Conservation (phyloP, 2,797 vertebrate genomes). For the Paguma larvata region DNA sequence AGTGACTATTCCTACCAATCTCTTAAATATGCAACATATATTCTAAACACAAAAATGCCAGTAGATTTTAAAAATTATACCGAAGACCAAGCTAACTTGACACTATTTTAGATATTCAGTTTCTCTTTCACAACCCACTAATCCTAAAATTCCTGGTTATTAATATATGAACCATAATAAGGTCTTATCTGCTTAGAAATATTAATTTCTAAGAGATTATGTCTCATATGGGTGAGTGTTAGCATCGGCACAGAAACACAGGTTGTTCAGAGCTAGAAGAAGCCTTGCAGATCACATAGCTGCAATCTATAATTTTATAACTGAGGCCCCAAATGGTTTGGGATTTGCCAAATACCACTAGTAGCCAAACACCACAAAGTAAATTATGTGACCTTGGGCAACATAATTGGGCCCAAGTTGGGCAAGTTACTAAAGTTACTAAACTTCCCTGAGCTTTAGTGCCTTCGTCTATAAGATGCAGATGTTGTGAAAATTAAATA, state of each 20-base stretch:
- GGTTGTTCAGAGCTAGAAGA: not conserved
- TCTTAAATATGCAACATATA: constrained; percentile 16
- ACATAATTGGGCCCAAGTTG: too few relatives aligned
- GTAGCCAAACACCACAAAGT: not conserved
- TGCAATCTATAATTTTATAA: not conserved
- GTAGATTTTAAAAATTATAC: constrained; percentile 6
- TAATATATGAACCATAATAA: not conserved
- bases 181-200: not conserved
- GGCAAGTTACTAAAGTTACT: not conserved
- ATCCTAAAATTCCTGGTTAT: constrained; percentile 34
- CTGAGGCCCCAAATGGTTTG: not conserved
- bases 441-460: not conserved
- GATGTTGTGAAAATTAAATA: not conserved
- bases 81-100: not conserved
- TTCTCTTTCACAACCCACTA: constrained; percentile 4
- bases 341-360: not conserved
- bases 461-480: not conserved
- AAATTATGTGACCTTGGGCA: not conserved
- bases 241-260: not conserved
- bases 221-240: not conserved
- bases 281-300: not conserved
- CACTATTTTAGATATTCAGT: constrained; percentile 2
- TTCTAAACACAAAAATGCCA: not conserved
- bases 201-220: not conserved
- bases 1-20: not conserved